A percentile compares a stretch with the other conserved stretches of the same genome.
These are phyloP conservation scores for Isotomurus palustris DNA, from an alignment of 2,888 invertebrate genomes.

Conservation along the genomic window DNA sequence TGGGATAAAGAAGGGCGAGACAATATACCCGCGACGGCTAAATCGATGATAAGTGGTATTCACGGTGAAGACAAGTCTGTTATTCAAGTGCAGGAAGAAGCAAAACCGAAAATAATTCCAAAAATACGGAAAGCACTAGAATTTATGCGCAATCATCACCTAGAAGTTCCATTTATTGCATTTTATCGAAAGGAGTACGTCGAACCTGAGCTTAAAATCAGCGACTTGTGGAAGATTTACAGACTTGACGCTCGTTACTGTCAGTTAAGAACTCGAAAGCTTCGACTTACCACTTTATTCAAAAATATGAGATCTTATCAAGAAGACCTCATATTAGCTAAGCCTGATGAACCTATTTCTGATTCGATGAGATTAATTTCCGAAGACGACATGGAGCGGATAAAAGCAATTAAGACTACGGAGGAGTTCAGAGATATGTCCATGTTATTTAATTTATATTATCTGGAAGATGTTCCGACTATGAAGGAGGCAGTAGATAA, in stretches of 20 bases:
- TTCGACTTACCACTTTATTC: slow-evolving; percentile 72
- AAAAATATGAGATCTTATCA: slow-evolving; percentile 91
- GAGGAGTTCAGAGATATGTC: slow-evolving; percentile 92
- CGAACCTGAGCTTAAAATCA: slow-evolving; percentile 85
- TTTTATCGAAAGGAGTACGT: slow-evolving; percentile 98
- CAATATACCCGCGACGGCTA: background rate
- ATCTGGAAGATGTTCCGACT: slow-evolving; percentile 73
- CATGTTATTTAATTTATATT: slow-evolving; percentile 87
- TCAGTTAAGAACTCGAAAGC: slow-evolving; percentile 77
- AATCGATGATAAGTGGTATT: background rate
- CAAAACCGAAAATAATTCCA: slow-evolving; percentile 58
- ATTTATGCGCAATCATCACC: slow-evolving; percentile 89
- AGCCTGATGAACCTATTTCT: slow-evolving; percentile 77
- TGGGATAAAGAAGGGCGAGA: slow-evolving; percentile 22
- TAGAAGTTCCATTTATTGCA: slow-evolving; percentile 97
- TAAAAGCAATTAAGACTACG: slow-evolving; percentile 67
- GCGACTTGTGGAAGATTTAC: slow-evolving; percentile 97
- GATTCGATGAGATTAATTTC: slow-evolving; percentile 75
- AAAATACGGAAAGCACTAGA: slow-evolving; percentile 92
- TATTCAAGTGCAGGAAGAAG: slow-evolving; percentile 28
- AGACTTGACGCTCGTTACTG: slow-evolving; percentile 94
- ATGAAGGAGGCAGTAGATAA: slow-evolving; percentile 71
- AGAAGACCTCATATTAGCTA: slow-evolving; percentile 71
- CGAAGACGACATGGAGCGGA: slow-evolving; percentile 76
- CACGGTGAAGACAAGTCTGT: slow-evolving; percentile 19